Percentiles rank a stretch among this genome's conserved stretches.
phyloP scores from a whole-genome alignment of 2,113 vertebrate genomes.

The Phaethornis superciliosus region DNA sequence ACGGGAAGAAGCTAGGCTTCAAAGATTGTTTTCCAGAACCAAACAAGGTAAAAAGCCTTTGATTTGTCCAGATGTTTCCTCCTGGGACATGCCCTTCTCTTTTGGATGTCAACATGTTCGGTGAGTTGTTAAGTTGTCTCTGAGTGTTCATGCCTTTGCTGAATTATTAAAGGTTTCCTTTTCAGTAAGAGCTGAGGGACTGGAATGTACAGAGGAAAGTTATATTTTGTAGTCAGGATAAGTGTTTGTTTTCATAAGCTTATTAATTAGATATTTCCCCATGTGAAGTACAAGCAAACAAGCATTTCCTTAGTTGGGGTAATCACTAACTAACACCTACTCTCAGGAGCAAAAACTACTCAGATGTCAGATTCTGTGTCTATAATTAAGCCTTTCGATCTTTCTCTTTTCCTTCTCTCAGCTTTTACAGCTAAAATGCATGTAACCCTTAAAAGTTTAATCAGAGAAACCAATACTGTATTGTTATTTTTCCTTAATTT shows the following conservation, averaged over 20 bases:
- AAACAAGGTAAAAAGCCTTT: slow-evolving; percentile 20
- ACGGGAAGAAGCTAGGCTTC: neutral
- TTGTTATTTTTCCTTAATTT: neutral
- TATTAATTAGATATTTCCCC: neutral
- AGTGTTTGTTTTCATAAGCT: neutral
- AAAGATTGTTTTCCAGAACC: neutral
- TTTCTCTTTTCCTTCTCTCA: neutral
- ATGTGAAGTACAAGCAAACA: neutral
- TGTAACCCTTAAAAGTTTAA: neutral
- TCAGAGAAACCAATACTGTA: neutral
- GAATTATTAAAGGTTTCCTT: neutral
- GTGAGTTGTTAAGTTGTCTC: neutral
- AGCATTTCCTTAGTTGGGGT: neutral
- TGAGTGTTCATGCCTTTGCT: neutral
- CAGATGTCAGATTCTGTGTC: neutral
- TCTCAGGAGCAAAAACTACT: neutral
- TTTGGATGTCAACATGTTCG: neutral
- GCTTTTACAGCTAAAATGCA: neutral
- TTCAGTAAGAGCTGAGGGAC: neutral
- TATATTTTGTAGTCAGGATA: neutral
- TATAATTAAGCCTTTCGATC: neutral
- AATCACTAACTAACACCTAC: neutral
- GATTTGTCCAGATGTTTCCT: slow-evolving; percentile 51
- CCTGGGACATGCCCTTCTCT: neutral
- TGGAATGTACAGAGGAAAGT: neutral